A percentile compares a stretch with the other conserved stretches of the same genome.
These are phyloP conservation scores for Lumbricus terrestris DNA, from an alignment of 2,888 invertebrate genomes.

Conservation along the genomic window DNA sequence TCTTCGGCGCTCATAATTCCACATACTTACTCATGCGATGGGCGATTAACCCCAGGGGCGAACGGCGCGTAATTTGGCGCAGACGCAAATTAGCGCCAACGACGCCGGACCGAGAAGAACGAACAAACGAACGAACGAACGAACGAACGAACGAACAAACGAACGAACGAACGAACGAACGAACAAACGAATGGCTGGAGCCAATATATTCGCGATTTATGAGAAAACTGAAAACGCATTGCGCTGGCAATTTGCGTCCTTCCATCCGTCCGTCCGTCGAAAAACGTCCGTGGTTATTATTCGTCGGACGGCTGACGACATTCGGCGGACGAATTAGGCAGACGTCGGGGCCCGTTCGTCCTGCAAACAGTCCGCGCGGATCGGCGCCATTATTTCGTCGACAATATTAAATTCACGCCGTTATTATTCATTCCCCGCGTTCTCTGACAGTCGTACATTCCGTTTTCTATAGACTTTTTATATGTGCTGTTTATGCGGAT, in stretches of 20 bases:
- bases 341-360: not conserved
- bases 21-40: slow-evolving; percentile 3
- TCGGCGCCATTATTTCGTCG: not conserved
- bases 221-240: slow-evolving; percentile 3
- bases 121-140: not conserved
- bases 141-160: not conserved
- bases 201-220: slow-evolving; percentile 3
- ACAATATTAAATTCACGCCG: not conserved
- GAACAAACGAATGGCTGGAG: not conserved
- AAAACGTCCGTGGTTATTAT: not conserved
- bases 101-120: not conserved
- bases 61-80: not conserved
- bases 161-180: not conserved
- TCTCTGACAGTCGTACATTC: not conserved
- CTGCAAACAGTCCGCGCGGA: not conserved
- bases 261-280: slow-evolving; percentile 3
- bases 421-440: not conserved
- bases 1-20: not conserved
- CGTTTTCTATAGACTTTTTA: not conserved
- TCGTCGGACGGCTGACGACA: not conserved
- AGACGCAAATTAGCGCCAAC: not conserved
- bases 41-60: slow-evolving; percentile 3
- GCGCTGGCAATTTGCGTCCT: not conserved
- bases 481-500: not conserved
- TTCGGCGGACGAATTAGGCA: not conserved